Evolutionary conservation across 2,797 vertebrate genomes (phyloP).

Genomic region (Chelonia mydas): DNA sequence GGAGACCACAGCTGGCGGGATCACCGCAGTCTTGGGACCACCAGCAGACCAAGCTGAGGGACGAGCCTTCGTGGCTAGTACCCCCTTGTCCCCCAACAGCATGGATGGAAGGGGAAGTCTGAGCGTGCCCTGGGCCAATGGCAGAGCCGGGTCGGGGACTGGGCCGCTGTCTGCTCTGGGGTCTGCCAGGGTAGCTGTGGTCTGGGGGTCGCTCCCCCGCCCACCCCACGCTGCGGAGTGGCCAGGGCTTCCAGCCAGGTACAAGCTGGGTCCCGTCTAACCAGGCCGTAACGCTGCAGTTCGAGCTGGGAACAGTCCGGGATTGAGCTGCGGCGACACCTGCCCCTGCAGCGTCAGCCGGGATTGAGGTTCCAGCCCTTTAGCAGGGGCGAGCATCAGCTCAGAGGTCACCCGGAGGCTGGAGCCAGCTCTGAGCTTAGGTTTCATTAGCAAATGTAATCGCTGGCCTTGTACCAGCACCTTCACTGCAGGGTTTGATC

Average conservation of each 20-base stretch:
- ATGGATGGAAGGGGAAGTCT: not conserved
- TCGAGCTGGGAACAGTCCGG: no score
- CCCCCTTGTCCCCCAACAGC: rapidly evolving
- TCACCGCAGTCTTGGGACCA: not conserved
- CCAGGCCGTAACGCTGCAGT: no score
- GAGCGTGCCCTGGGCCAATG: no score
- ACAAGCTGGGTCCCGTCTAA: not conserved
- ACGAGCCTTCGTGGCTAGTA: not conserved
- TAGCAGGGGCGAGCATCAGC: no score
- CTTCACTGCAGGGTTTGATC: not conserved
- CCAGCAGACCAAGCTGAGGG: not conserved
- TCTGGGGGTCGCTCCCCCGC: no score
- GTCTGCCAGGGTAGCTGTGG: no score
- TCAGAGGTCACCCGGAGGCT: not conserved
- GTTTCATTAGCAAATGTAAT: not conserved
- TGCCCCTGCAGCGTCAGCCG: not conserved
- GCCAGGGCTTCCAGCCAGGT: not conserved
- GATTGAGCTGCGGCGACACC: not conserved
- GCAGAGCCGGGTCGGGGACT: no score
- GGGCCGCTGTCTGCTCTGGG: no score
- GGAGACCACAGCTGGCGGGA: no score
- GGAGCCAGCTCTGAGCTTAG: not conserved
- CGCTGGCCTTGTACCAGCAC: not conserved
- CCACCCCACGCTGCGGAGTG: not conserved
- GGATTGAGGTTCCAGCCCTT: not conserved